Base-by-base conservation (phyloP, 2,797 vertebrate genomes). In the Dendrocincla fuliginosa region DNA sequence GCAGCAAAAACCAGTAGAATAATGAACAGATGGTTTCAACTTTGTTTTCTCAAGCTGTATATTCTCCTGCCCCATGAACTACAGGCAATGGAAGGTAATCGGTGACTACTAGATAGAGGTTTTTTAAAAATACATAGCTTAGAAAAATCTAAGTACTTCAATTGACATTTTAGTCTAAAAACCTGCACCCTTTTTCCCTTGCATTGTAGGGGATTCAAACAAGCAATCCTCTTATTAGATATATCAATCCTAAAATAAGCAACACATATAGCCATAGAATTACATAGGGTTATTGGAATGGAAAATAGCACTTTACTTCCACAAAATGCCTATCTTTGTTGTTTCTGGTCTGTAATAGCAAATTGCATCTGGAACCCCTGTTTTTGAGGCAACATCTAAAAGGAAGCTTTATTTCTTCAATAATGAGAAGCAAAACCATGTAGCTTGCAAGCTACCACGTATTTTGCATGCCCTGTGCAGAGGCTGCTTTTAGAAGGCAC, bases 371-470 rank as follows among this genome's bases (percentile, higher is more conserved):
- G 78, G 73, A 92, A 89, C 69, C 64, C 84, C 93, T 75, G 42
- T 44, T 91, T 93, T 75, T 90, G 33, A 52, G 82, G 53, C 60
- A 86, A 53, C 74, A 68, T 55, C 93, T 95, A 67, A 96, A 97
- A 93, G 91, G 84, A 97, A 96, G 87, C 68, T 95, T 96, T 96
- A 91, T 96, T 96, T 94, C 89, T 95, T 50, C 39, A 84, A 69
- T 86, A 96, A 94, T 79, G 76, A 96, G 88, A 96, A 59, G 61
- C 86, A 92, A 89, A 94, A n/a, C 67, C 20, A 28, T 37, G 64
- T 59, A 82, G 50, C 90, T 97, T 95, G 79, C 60, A 93, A 97
- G 84, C 46, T 93, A 56, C 83, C 73, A 57, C 76, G 85, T 92
- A 96, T 86, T 93, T 90, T 59, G 55, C 17, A 10, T 55, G 83